Evolutionary conservation across 2,797 vertebrate genomes (phyloP), one percentile per base, ranked within the genome.

Genomic region (Falco concolor): DNA sequence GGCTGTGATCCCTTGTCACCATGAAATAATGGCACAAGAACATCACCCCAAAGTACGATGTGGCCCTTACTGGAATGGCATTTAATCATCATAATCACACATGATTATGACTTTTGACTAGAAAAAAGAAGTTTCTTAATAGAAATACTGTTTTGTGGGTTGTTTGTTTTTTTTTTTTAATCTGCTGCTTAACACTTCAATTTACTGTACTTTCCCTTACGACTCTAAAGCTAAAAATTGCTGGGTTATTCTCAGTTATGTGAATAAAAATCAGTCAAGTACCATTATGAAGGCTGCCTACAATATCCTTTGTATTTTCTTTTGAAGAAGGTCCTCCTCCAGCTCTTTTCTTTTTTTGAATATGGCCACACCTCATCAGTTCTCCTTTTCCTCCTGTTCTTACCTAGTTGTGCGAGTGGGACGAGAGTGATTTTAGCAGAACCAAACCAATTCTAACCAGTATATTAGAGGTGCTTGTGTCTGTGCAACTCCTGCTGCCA

Each of bases 231-330:
- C 69, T 95, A 78, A 79, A 81, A 89, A 93, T 90, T 90, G 38
- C 63, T 67, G 61, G 52, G 67, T 95, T 96, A 22, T 89, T 95
- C 90, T 89, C 52, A 82, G 74, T 49, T 73, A 53, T 5, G 25
- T 88, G 96, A 93, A 89, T 91, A 96, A 92, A 90, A 92, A 90
- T 87, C 87, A 92, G 72, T 81, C 34, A 82, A 90, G 63, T 79
- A n/a, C 52, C 34, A n/a, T 90, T 88, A 64, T 74, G 80, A 84
- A 74, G 67, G 56, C 94, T 95, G 94, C 91, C 85, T 91, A 86
- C 94, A 90, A 42, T 54, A n/a, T 49, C 50, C 82, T 92, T 53
- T 93, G 69, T 69, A 2, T 73, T 91, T 96, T 79, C 63, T 84
- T 87, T 59, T 76, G 77, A 82, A 86, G 65, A 40, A 36, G 45